Base-by-base conservation (phyloP, 2,888 invertebrate species). In the Mesochorus sp. region DNA sequence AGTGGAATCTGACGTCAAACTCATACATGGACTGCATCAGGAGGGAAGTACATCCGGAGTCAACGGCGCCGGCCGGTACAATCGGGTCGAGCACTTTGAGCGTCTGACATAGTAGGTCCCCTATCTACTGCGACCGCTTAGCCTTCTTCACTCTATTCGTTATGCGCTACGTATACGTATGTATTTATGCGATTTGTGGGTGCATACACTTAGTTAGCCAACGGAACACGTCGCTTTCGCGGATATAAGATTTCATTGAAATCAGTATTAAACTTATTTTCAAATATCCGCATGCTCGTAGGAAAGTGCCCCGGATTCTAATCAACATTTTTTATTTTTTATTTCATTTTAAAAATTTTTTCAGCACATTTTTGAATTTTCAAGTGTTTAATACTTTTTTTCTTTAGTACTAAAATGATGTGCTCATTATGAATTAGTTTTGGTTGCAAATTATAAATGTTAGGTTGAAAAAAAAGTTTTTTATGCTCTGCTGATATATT, bases 71-170 rank as follows among this genome's bases (percentile, higher is more conserved):
- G 66, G 37, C 64, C 62, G 49, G 47, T 31, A 42, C 67, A 84
- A 81, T 82, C 80, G 76, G 83, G 83, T 82, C 84, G 77, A 82
- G 79, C 75, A 79, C 68, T 78, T 75, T 2, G 57, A 73, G 80
- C 62, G 67, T 61, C 73, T 76, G 68, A 66, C 76, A 75, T 14
- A 47, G 75, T 74, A 70, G 34, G 53, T n/a, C 39, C 44, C 57
- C 19, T 75, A 66, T 57, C 51, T 64, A 51, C 77, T 64, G 68
- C 17, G 49, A 31, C 73, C 31, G 70, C 67, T 76, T 57, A 49
- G 53, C 47, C 26, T 19, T 17, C 39, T 67, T 66, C 64, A 49
- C 39, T 66, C 6, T 66, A 47, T 12, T 62, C 31, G 31, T 21
- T 34, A 26, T 26, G 10, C 37, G 17, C 19, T 2, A 3, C 8